Evolutionary conservation across 2,113 vertebrate species (phyloP).

Genomic region (Misgurnus mizolepis): DNA sequence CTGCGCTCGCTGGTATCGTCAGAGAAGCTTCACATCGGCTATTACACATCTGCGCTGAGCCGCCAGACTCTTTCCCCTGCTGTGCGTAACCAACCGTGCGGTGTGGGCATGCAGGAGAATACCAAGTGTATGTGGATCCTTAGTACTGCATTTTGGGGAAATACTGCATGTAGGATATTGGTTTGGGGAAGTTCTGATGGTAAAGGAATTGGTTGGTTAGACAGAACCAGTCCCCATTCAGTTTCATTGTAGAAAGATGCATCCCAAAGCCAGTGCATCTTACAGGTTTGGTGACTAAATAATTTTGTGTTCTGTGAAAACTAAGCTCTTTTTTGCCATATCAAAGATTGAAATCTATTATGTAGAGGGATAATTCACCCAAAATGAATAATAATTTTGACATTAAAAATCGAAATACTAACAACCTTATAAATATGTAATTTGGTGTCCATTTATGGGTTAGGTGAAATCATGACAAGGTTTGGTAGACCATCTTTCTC

Average conservation of each 20-base stretch:
- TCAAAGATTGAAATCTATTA: too few relatives aligned
- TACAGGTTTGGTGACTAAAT: too few relatives aligned
- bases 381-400: too few relatives aligned
- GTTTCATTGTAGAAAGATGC: not conserved
- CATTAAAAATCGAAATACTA: too few relatives aligned
- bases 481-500: not conserved
- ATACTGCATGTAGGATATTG: not conserved
- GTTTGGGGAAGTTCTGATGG: not conserved
- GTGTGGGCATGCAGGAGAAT: not conserved
- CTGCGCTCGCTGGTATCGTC: not conserved
- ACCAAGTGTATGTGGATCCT: conserved; percentile 26
- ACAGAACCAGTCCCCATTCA: not conserved
- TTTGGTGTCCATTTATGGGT: not conserved
- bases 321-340: too few relatives aligned
- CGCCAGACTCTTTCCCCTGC: conserved; percentile 14
- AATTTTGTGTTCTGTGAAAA: not conserved
- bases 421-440: not conserved
- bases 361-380: too few relatives aligned
- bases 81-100: conserved; percentile 20
- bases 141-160: conserved; percentile 1
- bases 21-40: not conserved
- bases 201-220: not conserved
- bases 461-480: not conserved
- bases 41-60: conserved; percentile 16
- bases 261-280: too few relatives aligned